Percentiles rank a stretch among this genome's conserved stretches.
Evolutionary conservation across 2,113 vertebrate species (phyloP).

Genomic region (Lasiurus cinereus): DNA sequence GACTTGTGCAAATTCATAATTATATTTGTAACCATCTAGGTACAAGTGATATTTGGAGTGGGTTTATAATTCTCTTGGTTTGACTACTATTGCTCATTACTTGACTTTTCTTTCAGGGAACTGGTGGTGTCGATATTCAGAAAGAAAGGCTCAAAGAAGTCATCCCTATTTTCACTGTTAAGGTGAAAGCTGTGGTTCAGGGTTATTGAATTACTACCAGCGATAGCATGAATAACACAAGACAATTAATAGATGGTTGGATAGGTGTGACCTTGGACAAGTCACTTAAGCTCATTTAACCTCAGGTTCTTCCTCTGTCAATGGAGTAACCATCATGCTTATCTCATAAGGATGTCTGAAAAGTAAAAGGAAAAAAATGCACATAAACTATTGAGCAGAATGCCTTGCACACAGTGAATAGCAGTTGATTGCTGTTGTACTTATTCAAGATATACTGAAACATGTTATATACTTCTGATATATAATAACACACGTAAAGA

Average conservation of each 20-base stretch:
- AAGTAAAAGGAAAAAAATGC: not conserved
- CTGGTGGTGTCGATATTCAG: not conserved
- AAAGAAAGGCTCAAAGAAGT: conserved; percentile 1
- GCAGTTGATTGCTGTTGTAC: not conserved
- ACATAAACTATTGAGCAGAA: not conserved
- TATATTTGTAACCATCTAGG: not conserved
- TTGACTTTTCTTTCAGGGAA: not conserved
- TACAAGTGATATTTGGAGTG: conserved; percentile 20
- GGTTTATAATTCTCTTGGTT: not conserved
- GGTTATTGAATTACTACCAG: not conserved
- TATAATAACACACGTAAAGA: not conserved
- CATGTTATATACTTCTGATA: not conserved
- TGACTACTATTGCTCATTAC: not conserved
- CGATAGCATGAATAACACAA: not conserved
- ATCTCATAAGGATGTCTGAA: not conserved
- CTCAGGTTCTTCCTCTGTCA: not conserved
- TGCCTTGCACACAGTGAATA: not conserved
- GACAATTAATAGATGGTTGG: not conserved
- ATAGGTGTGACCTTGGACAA: not conserved
- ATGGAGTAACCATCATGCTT: not conserved
- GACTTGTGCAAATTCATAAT: conserved; percentile 2
- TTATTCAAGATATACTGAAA: conserved; percentile 1
- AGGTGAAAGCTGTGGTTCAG: not conserved
- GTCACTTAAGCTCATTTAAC: not conserved
- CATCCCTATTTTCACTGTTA: not conserved